Base-by-base conservation (phyloP, 2,888 invertebrate species). In the Criorhina ranunculi region DNA sequence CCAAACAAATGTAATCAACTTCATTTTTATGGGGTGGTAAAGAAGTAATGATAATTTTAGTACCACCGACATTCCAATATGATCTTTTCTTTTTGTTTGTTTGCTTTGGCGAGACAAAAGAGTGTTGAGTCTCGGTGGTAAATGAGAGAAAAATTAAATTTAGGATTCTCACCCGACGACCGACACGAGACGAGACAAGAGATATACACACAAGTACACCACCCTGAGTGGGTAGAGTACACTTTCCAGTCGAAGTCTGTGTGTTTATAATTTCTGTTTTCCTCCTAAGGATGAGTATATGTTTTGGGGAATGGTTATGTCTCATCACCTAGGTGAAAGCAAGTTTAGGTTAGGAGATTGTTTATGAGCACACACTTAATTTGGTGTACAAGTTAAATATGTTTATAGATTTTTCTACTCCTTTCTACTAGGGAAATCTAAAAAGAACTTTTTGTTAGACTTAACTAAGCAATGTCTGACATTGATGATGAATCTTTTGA, bases 401-500 rank as follows among this genome's bases (percentile, higher is more conserved):
- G 12, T 42, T 15, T 12, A 15, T 42, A 7, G 6, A 24, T 24
- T 42, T 42, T 11, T 15, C 15, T 40, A 5, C 5, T 40, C 12
- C 12, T 2, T 35, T 9, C 9, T 35, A 35, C 35, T 11, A 35
- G 35, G 35, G 35, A 7, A 15, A 2, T 19, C 33, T 5, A 15
- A 8, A n/a, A 17, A n/a, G 24, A 3, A 66, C n/a, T 31, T 17
- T 33, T 15, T 19, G 2, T 5, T 3, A 35, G 17, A 1, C 17
- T 24, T 55, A 31, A 59, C 44, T 8, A 51, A 80, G 37, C 40
- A 66, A 89, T 89, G 89, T 88, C 89, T n/a, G 89, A 88, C 57
- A 81, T 88, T 15, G 88, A 88, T 55, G 89, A 89, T 67, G 88
- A 88, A 67, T 88, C 88, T 46, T 86, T 86, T 37, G 86, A 81